Evolutionary conservation across 2,797 vertebrate genomes (phyloP).

Genomic region (Coranthus polyacanthus): DNA sequence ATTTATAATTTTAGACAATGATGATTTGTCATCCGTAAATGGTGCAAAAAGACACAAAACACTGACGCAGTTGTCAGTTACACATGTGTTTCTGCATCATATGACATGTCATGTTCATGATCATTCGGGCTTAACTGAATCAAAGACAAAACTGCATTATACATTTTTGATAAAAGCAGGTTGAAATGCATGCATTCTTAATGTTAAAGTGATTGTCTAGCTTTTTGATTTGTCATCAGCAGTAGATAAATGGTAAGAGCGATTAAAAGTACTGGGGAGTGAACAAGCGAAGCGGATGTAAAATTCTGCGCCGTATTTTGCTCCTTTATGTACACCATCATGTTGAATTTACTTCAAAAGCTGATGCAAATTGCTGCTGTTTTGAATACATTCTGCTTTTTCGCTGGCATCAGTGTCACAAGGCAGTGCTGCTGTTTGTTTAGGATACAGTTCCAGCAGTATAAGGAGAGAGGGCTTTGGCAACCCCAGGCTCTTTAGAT

Average conservation of each 20-base stretch:
- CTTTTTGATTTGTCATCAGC: conserved; percentile 42
- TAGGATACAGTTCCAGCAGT: conserved; percentile 48
- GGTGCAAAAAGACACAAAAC: too few species aligned
- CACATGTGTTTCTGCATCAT: too few species aligned
- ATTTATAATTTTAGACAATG: conserved; percentile 10
- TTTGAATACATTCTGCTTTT: conserved; percentile 44
- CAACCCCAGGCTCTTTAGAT: conserved; percentile 71
- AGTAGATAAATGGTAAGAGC: too few species aligned
- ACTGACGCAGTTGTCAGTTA: too few species aligned
- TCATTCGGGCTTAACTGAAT: conserved; percentile 27
- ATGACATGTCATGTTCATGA: too few species aligned
- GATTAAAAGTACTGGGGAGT: conserved; percentile 12
- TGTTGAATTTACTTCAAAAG: conserved; percentile 44
- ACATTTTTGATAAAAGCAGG: conserved; percentile 20
- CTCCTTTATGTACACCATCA: conserved; percentile 13
- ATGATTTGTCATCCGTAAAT: not conserved
- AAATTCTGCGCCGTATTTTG: conserved; percentile 29
- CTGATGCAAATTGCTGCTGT: conserved; percentile 47
- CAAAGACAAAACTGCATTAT: conserved; percentile 16
- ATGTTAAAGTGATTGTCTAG: conserved; percentile 26
- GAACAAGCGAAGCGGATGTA: too few species aligned
- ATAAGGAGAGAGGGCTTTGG: conserved; percentile 48
- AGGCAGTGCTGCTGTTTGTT: conserved; percentile 49
- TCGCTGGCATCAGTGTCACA: conserved; percentile 30
- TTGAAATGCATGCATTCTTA: conserved; percentile 21